phyloP scores from a whole-genome alignment of 1,140 invertebrate species.

The Meloidogyne chitwoodi region DNA sequence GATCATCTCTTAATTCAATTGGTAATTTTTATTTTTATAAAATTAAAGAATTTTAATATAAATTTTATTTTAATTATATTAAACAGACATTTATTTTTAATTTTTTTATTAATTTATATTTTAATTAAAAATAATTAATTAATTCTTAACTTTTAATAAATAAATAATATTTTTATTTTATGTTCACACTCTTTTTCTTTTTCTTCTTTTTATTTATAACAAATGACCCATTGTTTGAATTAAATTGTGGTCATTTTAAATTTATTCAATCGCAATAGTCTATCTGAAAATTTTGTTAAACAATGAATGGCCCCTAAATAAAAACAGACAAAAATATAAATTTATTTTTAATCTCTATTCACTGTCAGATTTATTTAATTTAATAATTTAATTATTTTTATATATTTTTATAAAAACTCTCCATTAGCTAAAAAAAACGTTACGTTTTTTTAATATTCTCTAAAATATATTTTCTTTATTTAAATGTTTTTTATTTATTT shows the following conservation, averaged over 20 bases:
- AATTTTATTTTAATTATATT: too few species aligned
- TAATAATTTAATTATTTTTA: too few species aligned
- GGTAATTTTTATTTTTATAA: too few species aligned
- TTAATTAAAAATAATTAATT: too few species aligned
- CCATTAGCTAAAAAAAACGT: not conserved
- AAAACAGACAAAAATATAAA: not conserved
- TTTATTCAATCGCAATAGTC: not conserved
- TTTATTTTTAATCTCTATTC: too few species aligned
- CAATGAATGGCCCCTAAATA: too few species aligned
- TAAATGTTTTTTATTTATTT: not conserved
- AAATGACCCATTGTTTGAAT: not conserved
- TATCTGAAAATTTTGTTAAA: not conserved
- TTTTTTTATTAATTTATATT: too few species aligned
- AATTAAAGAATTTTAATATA: too few species aligned
- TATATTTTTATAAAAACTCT: not conserved
- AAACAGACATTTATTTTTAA: too few species aligned
- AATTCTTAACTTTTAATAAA: too few species aligned
- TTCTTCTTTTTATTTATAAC: not conserved
- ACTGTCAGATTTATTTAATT: too few species aligned
- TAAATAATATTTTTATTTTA: not conserved
- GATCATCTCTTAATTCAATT: slow-evolving; percentile 1
- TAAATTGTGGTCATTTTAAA: not conserved
- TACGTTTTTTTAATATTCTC: not conserved
- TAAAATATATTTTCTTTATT: not conserved
- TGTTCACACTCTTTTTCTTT: not conserved